Percentiles rank a stretch among this genome's conserved stretches.
Evolutionary conservation across 2,113 vertebrate species (phyloP).

Genomic region (Alligator sinensis): DNA sequence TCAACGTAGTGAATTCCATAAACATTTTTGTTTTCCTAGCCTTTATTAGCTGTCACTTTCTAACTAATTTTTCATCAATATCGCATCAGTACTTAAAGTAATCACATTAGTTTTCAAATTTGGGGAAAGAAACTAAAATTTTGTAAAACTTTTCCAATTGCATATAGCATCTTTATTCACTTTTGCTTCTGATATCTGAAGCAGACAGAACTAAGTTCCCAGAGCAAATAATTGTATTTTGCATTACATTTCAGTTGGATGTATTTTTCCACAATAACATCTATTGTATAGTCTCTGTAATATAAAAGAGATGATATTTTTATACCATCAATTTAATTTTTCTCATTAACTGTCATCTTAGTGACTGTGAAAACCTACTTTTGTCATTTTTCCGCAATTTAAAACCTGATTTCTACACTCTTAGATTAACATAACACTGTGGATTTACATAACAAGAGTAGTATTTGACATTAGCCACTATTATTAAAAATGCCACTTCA

Average conservation of each 20-base stretch:
- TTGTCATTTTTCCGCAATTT: background rate
- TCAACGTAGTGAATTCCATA: background rate
- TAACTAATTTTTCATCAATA: constrained; percentile 16
- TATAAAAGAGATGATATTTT: background rate
- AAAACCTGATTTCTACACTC: background rate
- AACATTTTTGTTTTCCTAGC: background rate
- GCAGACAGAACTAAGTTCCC: background rate
- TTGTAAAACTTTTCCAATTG: background rate
- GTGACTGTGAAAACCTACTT: background rate
- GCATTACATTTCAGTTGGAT: background rate
- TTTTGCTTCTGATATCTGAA: background rate
- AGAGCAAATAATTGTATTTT: background rate
- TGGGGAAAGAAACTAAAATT: background rate
- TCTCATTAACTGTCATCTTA: background rate
- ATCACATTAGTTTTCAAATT: constrained; percentile 47
- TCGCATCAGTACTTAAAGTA: background rate
- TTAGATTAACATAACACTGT: background rate
- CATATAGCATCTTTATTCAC: background rate
- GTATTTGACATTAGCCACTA: background rate
- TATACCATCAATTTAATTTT: background rate
- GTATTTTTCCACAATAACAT: accelerated
- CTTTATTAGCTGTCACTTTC: background rate
- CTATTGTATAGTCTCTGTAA: background rate
- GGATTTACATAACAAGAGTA: background rate
- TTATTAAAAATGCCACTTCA: constrained; percentile 58